phyloP scores from a whole-genome alignment of 2,113 vertebrate species.

The Chloroceryle aenea region DNA sequence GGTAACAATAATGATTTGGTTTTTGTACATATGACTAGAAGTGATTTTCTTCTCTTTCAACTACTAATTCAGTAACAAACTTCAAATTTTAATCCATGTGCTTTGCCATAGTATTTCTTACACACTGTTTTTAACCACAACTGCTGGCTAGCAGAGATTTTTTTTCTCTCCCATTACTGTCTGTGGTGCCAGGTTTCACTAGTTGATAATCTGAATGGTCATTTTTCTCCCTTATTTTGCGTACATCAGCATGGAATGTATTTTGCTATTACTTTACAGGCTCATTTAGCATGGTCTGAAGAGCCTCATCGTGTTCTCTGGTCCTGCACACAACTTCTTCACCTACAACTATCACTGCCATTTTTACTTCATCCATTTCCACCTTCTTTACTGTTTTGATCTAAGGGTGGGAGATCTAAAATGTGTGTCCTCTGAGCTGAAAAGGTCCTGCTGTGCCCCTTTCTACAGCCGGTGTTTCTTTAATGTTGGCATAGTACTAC shows the following conservation, averaged over 20 bases:
- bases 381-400: background rate
- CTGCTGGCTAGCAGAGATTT: background rate
- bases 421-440: background rate
- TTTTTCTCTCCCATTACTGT: background rate
- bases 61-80: background rate
- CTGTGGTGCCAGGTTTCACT: background rate
- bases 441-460: background rate
- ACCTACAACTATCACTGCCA: background rate
- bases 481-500: background rate
- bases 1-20: rapidly evolving
- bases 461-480: background rate
- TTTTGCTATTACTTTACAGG: background rate
- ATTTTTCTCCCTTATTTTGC: background rate
- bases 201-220: background rate
- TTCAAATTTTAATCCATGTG: background rate
- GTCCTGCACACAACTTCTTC: background rate
- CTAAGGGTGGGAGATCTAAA: background rate
- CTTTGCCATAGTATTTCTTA: background rate
- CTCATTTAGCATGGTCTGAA: background rate
- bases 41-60: background rate
- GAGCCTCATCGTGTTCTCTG: background rate
- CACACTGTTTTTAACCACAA: background rate
- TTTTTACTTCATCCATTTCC: background rate
- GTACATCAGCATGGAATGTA: background rate
- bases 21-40: background rate